Evolutionary conservation across 2,797 vertebrate genomes (phyloP).

Genomic region (Lepus townsendii): DNA sequence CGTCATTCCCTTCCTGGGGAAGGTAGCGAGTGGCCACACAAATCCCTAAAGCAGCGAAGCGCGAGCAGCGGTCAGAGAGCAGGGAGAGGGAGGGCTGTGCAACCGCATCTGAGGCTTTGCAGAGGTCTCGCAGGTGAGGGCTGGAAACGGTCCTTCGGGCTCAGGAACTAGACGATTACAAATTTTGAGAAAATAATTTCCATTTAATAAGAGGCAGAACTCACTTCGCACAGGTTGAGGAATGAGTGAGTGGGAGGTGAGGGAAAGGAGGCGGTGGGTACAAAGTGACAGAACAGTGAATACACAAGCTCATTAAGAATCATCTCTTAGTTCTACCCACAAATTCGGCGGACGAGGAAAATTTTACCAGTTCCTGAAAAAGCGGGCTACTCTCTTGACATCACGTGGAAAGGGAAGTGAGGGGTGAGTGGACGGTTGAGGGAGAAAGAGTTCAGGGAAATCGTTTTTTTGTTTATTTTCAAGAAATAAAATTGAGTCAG

Average conservation of each 20-base stretch:
- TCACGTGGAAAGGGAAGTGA: slow-evolving; percentile 21
- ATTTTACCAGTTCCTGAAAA: slow-evolving; percentile 72
- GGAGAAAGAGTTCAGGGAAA: not conserved
- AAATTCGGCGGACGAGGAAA: slow-evolving; percentile 48
- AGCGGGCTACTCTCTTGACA: not conserved
- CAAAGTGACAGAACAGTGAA: not conserved
- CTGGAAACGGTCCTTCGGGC: slow-evolving; percentile 8
- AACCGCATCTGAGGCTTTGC: not conserved
- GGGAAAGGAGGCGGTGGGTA: slow-evolving; percentile 16
- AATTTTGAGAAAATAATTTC: slow-evolving; percentile 76
- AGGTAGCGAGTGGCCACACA: not conserved
- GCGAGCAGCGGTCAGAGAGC: not conserved
- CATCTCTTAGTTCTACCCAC: slow-evolving; percentile 57
- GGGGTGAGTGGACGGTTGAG: not conserved
- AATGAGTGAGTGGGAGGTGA: slow-evolving; percentile 73
- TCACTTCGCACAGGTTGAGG: not conserved
- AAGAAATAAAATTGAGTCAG: slow-evolving; percentile 22
- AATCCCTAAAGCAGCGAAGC: not conserved
- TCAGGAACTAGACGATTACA: slow-evolving; percentile 62
- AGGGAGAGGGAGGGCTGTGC: not conserved
- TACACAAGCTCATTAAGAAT: slow-evolving; percentile 15
- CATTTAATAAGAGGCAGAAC: slow-evolving; percentile 47
- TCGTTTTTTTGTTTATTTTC: not conserved
- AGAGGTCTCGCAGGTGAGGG: not conserved
- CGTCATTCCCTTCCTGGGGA: not conserved